phyloP scores from a whole-genome alignment of 2,797 vertebrate genomes.

The Melanitta fusca region DNA sequence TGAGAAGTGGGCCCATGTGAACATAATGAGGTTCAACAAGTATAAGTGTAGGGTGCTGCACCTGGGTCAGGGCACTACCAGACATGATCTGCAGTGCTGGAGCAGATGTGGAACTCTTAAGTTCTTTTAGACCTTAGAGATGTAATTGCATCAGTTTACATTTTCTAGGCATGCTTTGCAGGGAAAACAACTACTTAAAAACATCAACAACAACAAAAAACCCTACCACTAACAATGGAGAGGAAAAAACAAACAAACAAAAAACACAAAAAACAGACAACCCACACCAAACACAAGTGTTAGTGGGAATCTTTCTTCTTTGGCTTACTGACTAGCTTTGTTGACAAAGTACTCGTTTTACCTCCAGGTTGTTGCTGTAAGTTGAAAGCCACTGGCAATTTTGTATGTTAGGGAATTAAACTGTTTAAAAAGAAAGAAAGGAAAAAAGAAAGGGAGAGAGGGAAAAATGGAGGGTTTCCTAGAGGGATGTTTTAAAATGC shows the following conservation, averaged over 20 bases:
- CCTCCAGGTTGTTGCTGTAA: slow-evolving; percentile 19
- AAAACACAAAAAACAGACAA: neutral
- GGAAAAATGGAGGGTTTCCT: neutral
- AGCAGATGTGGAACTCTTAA: neutral
- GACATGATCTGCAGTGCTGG: neutral
- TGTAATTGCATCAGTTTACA: neutral
- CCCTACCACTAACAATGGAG: too few relatives aligned
- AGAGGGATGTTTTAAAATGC: slow-evolving; percentile 12
- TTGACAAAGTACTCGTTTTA: neutral
- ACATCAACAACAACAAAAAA: neutral
- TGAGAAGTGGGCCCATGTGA: too few relatives aligned
- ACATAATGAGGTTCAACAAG: too few relatives aligned
- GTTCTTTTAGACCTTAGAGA: neutral
- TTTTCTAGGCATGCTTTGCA: slow-evolving; percentile 4
- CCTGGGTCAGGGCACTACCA: too few relatives aligned
- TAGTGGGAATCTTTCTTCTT: neutral
- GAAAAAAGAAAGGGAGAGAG: neutral
- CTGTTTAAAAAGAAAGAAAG: slow-evolving; percentile 1
- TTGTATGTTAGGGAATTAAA: slow-evolving; percentile 29
- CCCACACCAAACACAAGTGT: neutral
- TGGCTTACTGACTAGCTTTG: neutral
- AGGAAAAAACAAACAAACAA: neutral
- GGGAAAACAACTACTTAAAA: neutral
- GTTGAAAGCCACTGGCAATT: slow-evolving; percentile 59
- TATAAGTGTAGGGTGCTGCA: too few relatives aligned